phyloP scores from a whole-genome alignment of 2,797 vertebrate species.

The Cirrhinus molitorella region DNA sequence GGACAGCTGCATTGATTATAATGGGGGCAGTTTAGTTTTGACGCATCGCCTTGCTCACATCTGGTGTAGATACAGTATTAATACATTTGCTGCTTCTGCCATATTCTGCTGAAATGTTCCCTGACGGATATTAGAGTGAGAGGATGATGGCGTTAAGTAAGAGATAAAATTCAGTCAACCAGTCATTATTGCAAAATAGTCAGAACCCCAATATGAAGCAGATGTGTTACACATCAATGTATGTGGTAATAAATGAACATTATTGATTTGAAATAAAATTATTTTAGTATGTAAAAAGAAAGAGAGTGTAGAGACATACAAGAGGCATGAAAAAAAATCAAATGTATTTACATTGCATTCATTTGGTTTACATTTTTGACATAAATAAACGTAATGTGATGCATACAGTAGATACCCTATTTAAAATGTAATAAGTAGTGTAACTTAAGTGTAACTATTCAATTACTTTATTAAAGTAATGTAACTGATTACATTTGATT shows the following conservation, averaged over 20 bases:
- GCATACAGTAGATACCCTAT: background rate
- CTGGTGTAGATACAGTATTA: background rate
- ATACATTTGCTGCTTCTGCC: background rate
- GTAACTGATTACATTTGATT: too few species aligned
- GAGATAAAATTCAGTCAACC: background rate
- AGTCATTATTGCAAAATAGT: background rate
- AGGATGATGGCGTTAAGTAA: background rate
- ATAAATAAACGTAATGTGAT: background rate
- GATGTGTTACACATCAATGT: background rate
- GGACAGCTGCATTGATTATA: background rate
- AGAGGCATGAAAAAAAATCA: background rate
- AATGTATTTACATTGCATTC: too few species aligned
- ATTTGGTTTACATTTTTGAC: background rate
- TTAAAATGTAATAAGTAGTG: too few species aligned
- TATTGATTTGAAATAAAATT: background rate
- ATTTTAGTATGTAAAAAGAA: too few species aligned
- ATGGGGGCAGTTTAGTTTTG: background rate
- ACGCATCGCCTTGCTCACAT: background rate
- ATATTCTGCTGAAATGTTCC: conserved; percentile 8
- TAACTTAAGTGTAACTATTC: too few species aligned
- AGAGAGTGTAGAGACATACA: background rate
- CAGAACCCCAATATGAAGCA: background rate
- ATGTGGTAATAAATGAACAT: background rate
- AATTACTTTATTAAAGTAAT: too few species aligned
- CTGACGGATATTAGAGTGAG: background rate